Evolutionary conservation across 2,888 invertebrate species (phyloP), one percentile per base, ranked within the genome.

Genomic region (Hirudinaria manillensis): DNA sequence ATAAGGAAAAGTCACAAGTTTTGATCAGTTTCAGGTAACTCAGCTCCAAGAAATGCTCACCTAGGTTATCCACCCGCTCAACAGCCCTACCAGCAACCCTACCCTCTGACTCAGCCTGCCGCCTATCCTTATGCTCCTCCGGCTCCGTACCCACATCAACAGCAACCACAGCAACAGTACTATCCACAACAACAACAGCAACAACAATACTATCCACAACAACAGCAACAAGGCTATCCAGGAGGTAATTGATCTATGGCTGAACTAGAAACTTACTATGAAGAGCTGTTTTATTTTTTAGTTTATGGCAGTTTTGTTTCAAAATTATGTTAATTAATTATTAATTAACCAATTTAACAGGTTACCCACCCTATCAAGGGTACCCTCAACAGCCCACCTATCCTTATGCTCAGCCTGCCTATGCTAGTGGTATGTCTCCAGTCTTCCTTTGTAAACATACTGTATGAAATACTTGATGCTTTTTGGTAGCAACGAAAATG

Each of bases 371-470:
- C 61, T 61, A 61, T n/a, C 24, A 61, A 10, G 29, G 24, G 21
- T 29, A 68, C 7, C 73, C 72, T 1, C 72, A 72, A 24, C 72
- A 72, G 34, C 53, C 72, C 27, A 72, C 72, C 34, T 72, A 74
- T 51, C 74, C 74, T 24, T 66, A 68, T 29, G 34, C 73, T 56
- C 61, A 61, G 29, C 61, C 61, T 7, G 61, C 24, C n/a, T 61
- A 61, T 61, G 61, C 61, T 61, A 61, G 6, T 6, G 61, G 61
- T 61, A 24, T 61, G 61, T n/a, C 13, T 61, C 29, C 7, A 29
- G 61, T 61, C n/a, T n/a, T 45, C 10, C 10, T 45, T 45, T 45
- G 45, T 10, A 45, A 16, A n/a, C n/a, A n/a, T n/a, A n/a, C n/a
- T n/a, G n/a, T n/a, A n/a, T n/a, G n/a, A n/a, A n/a, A n/a, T n/a